phyloP scores from a whole-genome alignment of 64 coral and sea anemone species.

The Actinia equina region DNA sequence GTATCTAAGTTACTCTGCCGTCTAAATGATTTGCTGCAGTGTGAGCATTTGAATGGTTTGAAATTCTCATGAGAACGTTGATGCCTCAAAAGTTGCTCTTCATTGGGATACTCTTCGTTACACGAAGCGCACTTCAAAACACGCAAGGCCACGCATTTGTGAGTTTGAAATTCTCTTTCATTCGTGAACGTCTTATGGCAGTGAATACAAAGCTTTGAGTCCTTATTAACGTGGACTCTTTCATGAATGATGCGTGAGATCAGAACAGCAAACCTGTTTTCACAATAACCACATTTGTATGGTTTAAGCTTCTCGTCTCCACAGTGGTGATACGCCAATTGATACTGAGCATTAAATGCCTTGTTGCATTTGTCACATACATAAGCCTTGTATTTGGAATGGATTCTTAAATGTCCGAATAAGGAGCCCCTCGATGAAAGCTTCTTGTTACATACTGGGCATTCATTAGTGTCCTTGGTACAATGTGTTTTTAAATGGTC shows the following conservation, averaged over 20 bases:
- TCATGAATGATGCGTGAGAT: background rate
- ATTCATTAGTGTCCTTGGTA: background rate
- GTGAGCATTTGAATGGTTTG: background rate
- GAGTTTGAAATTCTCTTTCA: background rate
- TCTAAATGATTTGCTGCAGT: conserved; percentile 22
- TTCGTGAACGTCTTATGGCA: background rate
- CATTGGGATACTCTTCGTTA: background rate
- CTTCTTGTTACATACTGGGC: background rate
- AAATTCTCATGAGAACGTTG: background rate
- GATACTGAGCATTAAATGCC: background rate
- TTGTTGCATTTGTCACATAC: background rate
- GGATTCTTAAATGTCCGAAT: background rate
- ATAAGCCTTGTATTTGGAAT: background rate
- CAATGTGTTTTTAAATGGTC: background rate
- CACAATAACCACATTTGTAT: background rate
- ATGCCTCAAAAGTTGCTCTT: conserved; percentile 1
- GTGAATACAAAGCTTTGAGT: background rate
- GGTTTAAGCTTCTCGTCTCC: background rate
- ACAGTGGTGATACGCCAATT: background rate
- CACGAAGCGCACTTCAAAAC: conserved; percentile 11
- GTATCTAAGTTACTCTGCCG: background rate
- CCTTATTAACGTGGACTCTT: background rate
- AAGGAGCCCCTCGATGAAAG: background rate
- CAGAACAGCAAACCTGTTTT: background rate
- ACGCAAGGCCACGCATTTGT: background rate